phyloP scores from a whole-genome alignment of 2,797 vertebrate genomes.

The Gadopsis bispinosus region DNA sequence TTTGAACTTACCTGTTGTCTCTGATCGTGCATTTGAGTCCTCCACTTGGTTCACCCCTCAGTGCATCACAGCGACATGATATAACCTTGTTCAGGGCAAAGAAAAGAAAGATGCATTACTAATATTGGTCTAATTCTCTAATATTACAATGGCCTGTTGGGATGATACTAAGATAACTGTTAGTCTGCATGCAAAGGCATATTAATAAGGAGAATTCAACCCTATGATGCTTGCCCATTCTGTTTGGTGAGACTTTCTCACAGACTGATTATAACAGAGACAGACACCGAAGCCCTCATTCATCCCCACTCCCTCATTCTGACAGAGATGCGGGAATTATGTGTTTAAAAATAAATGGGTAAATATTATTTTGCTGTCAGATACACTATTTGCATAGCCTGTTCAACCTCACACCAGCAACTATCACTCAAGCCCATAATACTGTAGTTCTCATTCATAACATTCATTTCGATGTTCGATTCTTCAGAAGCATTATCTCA shows the following conservation, averaged over 20 bases:
- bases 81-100: conserved; percentile 1
- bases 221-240: conserved; percentile 38
- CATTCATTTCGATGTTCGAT: neutral
- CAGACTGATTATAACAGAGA: conserved; percentile 51
- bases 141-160: neutral
- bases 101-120: neutral
- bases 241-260: conserved; percentile 51
- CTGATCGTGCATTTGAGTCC: too few species aligned
- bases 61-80: neutral
- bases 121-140: neutral
- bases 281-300: conserved; percentile 32
- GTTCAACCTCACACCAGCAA: conserved; percentile 28
- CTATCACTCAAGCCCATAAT: conserved; percentile 13
- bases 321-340: conserved; percentile 28
- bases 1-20: too few species aligned
- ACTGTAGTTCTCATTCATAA: neutral
- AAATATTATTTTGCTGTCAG: conserved; percentile 58
- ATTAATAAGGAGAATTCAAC: conserved; percentile 26
- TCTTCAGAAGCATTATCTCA: conserved; percentile 2
- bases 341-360: conserved; percentile 59
- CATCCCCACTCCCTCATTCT: conserved; percentile 17
- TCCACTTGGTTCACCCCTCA: too few species aligned
- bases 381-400: conserved; percentile 43
- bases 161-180: conserved; percentile 7
- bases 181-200: conserved; percentile 40